Evolutionary conservation across 2,113 vertebrate species (phyloP), one percentile per base, ranked within the genome.

Genomic region (Pipa parva): DNA sequence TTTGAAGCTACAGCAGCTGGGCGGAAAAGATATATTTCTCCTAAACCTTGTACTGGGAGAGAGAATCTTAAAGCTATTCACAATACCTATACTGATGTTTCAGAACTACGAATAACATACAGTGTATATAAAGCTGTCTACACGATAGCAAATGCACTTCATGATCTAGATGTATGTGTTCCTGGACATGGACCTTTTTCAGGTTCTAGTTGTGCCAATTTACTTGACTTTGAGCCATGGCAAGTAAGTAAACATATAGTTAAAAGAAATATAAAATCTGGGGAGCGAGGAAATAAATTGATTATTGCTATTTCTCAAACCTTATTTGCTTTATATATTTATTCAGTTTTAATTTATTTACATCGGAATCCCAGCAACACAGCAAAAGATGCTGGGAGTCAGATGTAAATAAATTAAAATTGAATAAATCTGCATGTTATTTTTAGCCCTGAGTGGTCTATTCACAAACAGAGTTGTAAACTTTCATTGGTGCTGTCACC

Each of bases 91-190:
- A 78, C 85, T 12, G 91, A 92, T 67, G 79, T 92, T 28, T 91
- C 90, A 3, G 87, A 93, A 81, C 74, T 93, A 61, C 81, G 92
- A 22, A 80, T 91, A 50, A 90, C 88, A 0, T 92, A 93, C 81
- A 92, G 90, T 18, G 90, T 93, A 10, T 92, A 89, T 63, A 90
- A 92, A 74, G 80, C 90, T 0, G 87, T 94, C 52, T 93, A 90
- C 21, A 79, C 87, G 1, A 86, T 95, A 75, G 90, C 91, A 2
- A 17, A 90, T 1, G 88, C 89, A 5, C 73, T 92, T 37, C 88
- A 93, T 75, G 69, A 78, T 50, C 74, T 93, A 65, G 84, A 85
- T 39, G 36, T 73, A 51, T 94, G 91, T 52, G 2, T 51, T 29
- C 4, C 42, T 0, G 83, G 80, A 6, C 3, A 8, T 0, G 90